These are phyloP conservation scores for Todus mexicanus DNA, from an alignment of 2,797 vertebrate genomes.

Conservation along the genomic window DNA sequence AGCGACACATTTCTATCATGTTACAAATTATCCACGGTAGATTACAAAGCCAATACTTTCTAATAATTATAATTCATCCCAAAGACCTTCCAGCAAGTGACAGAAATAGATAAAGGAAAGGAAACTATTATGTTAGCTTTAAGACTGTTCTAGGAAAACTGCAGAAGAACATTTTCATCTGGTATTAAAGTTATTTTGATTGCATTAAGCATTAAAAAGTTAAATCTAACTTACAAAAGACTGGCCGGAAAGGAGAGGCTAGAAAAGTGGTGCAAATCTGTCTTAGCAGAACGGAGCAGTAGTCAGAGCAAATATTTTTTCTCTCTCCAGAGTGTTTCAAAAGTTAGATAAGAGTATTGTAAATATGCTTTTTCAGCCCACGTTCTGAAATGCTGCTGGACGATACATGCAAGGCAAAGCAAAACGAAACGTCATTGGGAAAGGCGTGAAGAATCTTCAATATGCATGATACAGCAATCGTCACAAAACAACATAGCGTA, in stretches of 20 bases:
- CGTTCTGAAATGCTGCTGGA: conserved; percentile 30
- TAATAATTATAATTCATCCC: neutral
- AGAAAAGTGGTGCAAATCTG: conserved; percentile 1
- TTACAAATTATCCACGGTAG: neutral
- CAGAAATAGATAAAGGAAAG: neutral
- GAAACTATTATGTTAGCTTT: neutral
- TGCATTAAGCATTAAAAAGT: conserved; percentile 18
- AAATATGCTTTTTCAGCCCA: neutral
- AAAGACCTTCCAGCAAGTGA: conserved; percentile 15
- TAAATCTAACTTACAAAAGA: conserved; percentile 43
- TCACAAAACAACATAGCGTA: neutral
- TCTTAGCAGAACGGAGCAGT: conserved; percentile 17
- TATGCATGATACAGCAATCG: neutral
- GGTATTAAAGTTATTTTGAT: conserved; percentile 10
- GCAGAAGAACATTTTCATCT: conserved; percentile 1
- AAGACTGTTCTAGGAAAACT: conserved; percentile 10
- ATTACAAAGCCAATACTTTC: neutral
- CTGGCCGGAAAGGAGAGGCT: conserved; percentile 30
- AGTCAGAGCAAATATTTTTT: conserved; percentile 1
- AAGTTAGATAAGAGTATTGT: neutral
- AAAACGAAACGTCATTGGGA: neutral
- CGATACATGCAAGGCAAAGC: conserved; percentile 15
- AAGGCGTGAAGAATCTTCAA: neutral
- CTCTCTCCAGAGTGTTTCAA: conserved; percentile 5
- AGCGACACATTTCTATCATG: neutral